These are phyloP conservation scores for Rhipidura dahli DNA, from an alignment of 2,113 vertebrate genomes.

Conservation along the genomic window DNA sequence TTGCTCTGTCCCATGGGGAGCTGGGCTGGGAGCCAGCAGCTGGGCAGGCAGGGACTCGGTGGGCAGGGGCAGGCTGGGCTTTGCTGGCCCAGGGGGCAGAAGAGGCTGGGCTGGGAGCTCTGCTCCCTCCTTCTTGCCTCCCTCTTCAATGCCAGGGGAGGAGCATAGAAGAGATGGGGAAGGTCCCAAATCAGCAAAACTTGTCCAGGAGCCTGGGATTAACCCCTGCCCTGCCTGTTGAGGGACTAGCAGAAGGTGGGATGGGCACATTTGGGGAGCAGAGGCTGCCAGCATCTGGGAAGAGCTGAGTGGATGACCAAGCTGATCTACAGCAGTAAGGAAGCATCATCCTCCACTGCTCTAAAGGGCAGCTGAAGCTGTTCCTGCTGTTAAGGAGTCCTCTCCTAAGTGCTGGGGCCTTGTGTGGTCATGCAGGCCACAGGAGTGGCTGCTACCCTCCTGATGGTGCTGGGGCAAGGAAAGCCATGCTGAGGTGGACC, in stretches of 20 bases:
- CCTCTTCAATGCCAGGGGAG: neutral
- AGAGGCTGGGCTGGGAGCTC: neutral
- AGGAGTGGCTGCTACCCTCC: neutral
- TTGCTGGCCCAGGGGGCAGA: neutral
- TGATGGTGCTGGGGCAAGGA: accelerated
- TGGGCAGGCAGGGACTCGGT: neutral
- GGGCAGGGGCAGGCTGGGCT: neutral
- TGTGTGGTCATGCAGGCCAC: accelerated
- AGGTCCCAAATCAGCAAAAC: neutral
- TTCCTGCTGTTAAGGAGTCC: neutral
- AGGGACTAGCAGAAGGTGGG: neutral
- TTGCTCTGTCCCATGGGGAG: neutral
- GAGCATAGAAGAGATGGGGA: neutral
- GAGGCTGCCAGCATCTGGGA: neutral
- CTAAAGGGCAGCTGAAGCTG: neutral
- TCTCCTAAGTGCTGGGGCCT: neutral
- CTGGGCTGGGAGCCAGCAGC: neutral
- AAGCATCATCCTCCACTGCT: neutral
- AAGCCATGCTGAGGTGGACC: neutral
- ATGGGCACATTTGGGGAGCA: neutral
- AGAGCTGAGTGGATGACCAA: neutral
- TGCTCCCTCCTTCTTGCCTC: neutral
- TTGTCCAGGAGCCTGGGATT: neutral
- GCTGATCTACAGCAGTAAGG: neutral
- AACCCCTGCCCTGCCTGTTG: neutral